These are phyloP conservation scores for Chloropsis hardwickii DNA, from an alignment of 2,113 vertebrate species.

Conservation along the genomic window DNA sequence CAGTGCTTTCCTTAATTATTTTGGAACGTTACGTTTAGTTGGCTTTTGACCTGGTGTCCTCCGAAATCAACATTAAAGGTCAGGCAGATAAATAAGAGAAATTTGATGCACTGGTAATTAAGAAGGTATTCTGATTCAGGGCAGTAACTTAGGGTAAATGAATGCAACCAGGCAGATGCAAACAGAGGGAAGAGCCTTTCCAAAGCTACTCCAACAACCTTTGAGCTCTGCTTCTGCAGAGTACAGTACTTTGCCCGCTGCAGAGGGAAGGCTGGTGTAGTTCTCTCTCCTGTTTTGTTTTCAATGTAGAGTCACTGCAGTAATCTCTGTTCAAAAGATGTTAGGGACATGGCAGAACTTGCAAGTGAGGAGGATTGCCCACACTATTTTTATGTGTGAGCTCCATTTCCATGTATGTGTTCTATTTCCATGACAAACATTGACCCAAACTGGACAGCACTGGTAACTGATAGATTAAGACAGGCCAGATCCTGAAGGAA, in stretches of 20 bases:
- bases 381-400: neutral
- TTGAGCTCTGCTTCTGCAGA: neutral
- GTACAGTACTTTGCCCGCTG: neutral
- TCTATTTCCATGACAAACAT: neutral
- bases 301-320: neutral
- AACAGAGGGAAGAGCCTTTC: neutral
- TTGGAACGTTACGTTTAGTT: neutral
- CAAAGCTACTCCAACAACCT: neutral
- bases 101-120: conserved; percentile 1
- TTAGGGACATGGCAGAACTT: neutral
- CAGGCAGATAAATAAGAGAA: neutral
- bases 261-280: neutral
- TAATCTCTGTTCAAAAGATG: neutral
- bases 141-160: neutral
- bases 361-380: neutral
- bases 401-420: neutral
- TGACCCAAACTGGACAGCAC: neutral
- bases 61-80: neutral
- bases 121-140: neutral
- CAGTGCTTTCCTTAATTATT: neutral
- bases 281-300: neutral
- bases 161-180: neutral
- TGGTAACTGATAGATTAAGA: neutral
- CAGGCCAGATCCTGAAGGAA: neutral
- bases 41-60: conserved; percentile 8